Conservation (phyloP, 2,888 invertebrate genomes). For the Hyposoter dolosus region DNA sequence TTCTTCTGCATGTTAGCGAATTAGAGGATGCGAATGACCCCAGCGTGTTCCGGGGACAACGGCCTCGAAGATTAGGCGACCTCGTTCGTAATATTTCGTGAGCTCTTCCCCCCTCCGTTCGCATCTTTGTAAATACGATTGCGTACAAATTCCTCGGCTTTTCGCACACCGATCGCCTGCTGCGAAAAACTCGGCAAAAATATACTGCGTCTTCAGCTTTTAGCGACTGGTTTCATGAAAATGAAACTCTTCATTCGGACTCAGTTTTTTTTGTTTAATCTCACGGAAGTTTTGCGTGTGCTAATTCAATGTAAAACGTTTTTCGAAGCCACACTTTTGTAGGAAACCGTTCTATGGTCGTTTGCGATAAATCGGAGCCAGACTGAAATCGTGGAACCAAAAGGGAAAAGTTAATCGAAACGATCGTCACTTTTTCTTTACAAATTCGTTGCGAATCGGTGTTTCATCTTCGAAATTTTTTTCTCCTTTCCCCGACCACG, state of each 20-base stretch:
- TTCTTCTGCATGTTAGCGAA: constrained; percentile 22
- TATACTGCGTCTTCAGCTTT: not conserved
- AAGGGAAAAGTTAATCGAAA: not conserved
- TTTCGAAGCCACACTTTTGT: not conserved
- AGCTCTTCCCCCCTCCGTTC: not conserved
- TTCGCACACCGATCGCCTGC: not conserved
- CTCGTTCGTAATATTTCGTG: constrained; percentile 68
- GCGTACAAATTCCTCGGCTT: not conserved
- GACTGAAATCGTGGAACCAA: not conserved
- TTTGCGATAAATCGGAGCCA: not conserved
- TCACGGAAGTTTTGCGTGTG: not conserved
- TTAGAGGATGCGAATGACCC: constrained; percentile 19
- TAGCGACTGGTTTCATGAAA: not conserved
- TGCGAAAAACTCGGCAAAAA: not conserved
- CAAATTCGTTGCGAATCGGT: not conserved
- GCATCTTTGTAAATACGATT: not conserved
- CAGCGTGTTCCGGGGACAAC: constrained; percentile 72
- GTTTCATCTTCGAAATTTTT: not conserved
- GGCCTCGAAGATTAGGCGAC: constrained; percentile 76
- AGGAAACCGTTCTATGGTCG: not conserved
- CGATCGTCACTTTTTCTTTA: not conserved
- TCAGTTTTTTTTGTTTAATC: not conserved
- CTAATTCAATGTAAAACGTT: not conserved
- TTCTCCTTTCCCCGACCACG: not conserved
- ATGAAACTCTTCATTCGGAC: not conserved